Base-by-base conservation (phyloP, 2,888 invertebrate genomes). In the Platypus cylindrus region DNA sequence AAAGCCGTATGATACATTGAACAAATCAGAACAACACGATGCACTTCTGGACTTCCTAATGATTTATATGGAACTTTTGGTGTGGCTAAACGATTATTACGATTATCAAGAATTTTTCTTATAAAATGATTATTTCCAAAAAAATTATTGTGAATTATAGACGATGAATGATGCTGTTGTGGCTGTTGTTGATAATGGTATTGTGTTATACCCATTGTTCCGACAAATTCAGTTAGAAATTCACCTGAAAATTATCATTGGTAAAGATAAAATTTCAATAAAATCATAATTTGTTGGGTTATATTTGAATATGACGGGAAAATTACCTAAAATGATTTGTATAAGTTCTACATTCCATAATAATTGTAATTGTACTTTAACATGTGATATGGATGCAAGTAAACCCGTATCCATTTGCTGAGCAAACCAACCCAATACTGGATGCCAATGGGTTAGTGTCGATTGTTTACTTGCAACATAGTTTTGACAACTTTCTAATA, bases 371-470 rank as follows among this genome's bases (percentile, higher is more conserved):
- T 71, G 71, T 30, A 58, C 59, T 50, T 70, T 70, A 2, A 62
- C 53, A 38, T 59, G 57, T 30, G 70, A 69, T 40, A 72, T 71
- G 0, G 72, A 70, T 0, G 71, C 69, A 26, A 73, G 71, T 32
- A 63, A 44, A 1, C 67, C 65, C 0, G 66, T 64, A 16, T 70
- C 71, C 46, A 70, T 54, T 55, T 73, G 67, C 49, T 71, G 70
- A 32, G 68, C 69, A 58, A 94, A 93, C 93, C 95, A 97, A 23
- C 97, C 97, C 8, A 98, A 71, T 15, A 97, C 78, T 3, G 95
- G 95, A 63, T 98, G 95, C 95, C 95, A 98, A 61, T 94, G 90
- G 30, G 90, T 89, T 31, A 93, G 71, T 54, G 89, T 87, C 2
- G 90, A 86, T 51, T 80, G 77, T 60, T 93, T 93, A 49, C 78